Percentiles rank a stretch among this genome's conserved stretches.
Conservation (phyloP, 2,888 invertebrate genomes). For the Cylloceria caligata region DNA sequence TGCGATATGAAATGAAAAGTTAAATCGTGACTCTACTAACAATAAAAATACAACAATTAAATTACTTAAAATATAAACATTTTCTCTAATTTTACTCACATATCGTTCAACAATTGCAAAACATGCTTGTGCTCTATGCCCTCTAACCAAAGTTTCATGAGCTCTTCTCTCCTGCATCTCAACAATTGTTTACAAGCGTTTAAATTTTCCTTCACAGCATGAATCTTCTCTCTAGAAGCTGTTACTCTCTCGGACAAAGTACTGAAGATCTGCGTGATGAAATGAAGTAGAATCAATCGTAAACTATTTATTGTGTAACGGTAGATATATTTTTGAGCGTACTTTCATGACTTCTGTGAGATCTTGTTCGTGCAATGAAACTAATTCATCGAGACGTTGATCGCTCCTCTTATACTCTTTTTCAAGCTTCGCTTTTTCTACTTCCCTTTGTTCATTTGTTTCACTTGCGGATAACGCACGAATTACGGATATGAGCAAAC, state of each 20-base stretch:
- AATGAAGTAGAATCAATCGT: slow-evolving; percentile 13
- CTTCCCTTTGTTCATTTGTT: slow-evolving; percentile 96
- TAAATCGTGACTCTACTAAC: no score
- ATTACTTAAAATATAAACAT: not conserved
- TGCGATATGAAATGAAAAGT: no score
- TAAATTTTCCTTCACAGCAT: slow-evolving; percentile 92
- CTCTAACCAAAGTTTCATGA: slow-evolving; percentile 97
- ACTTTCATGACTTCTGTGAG: slow-evolving; percentile 92
- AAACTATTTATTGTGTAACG: not conserved
- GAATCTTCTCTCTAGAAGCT: slow-evolving; percentile 91
- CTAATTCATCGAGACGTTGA: slow-evolving; percentile 93
- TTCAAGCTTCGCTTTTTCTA: slow-evolving; percentile 97
- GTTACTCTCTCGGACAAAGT: slow-evolving; percentile 91
- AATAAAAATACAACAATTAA: not conserved
- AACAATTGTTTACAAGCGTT: slow-evolving; percentile 93
- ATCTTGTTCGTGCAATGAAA: slow-evolving; percentile 94
- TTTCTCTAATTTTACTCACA: slow-evolving; percentile 86
- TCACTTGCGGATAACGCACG: slow-evolving; percentile 97
- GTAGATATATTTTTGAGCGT: not conserved
- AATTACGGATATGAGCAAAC: slow-evolving; percentile 97
- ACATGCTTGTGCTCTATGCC: slow-evolving; percentile 98
- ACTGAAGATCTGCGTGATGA: slow-evolving; percentile 88
- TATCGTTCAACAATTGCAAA: slow-evolving; percentile 94
- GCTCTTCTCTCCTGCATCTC: slow-evolving; percentile 95
- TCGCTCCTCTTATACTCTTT: slow-evolving; percentile 97